Conservation (phyloP, 2,888 invertebrate genomes). For the Minunthozetes semirufus region DNA sequence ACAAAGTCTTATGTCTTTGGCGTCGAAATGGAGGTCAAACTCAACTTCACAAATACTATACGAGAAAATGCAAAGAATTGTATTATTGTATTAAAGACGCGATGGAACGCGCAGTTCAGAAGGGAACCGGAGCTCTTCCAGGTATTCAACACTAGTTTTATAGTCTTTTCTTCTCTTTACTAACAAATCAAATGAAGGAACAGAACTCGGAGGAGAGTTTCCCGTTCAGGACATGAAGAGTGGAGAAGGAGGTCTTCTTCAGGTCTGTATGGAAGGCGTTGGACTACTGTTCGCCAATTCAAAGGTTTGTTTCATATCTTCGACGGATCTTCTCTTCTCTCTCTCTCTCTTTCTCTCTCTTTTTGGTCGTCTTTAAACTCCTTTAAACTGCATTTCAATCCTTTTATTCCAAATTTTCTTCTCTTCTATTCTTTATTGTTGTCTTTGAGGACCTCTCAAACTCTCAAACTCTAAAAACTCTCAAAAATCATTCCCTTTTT, state of each 20-base stretch:
- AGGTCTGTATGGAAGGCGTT: constrained; percentile 98
- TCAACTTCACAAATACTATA: constrained; percentile 95
- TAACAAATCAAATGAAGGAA: constrained; percentile 29
- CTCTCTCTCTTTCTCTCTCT: too few relatives aligned
- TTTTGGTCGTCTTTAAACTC: too few relatives aligned
- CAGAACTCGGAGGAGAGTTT: constrained; percentile 72
- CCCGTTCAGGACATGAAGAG: constrained; percentile 95
- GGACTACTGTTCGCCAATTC: constrained; percentile 97
- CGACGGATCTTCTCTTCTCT: too few relatives aligned
- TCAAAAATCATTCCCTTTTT: too few relatives aligned
- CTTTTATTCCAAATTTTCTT: too few relatives aligned
- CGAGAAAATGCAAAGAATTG: constrained; percentile 97
- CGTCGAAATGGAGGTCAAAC: constrained; percentile 88
- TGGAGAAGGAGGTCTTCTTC: constrained; percentile 90
- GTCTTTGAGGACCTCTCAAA: neutral
- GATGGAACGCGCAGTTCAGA: constrained; percentile 76
- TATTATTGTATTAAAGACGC: constrained; percentile 98
- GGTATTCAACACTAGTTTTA: constrained; percentile 48
- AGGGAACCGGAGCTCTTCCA: constrained; percentile 55
- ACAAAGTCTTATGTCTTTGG: constrained; percentile 94
- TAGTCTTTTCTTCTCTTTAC: neutral
- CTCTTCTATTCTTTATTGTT: too few relatives aligned
- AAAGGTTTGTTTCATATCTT: constrained; percentile 92
- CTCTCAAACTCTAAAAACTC: too few relatives aligned
- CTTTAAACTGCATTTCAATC: too few relatives aligned